phyloP scores from a whole-genome alignment of 2,113 vertebrate genomes.

The Tachysurus vachellii region DNA sequence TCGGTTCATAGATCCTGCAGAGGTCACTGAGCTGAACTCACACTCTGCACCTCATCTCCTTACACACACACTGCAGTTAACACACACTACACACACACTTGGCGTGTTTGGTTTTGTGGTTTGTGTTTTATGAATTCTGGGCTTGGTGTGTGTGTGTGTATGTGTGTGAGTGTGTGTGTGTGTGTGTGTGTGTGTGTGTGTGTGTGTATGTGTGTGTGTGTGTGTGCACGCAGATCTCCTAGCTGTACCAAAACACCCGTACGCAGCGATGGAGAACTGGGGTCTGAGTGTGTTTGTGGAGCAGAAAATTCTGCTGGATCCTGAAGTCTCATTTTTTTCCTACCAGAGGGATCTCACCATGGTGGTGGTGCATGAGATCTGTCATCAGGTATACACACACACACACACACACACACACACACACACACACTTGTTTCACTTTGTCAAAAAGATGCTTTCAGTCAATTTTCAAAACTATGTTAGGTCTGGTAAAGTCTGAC shows the following conservation, averaged over 20 bases:
- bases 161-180: not conserved
- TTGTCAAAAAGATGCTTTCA: not conserved
- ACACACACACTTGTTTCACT: not conserved
- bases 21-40: too few species aligned
- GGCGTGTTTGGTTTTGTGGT: too few species aligned
- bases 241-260: slow-evolving; percentile 87
- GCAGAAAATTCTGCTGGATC: slow-evolving; percentile 86
- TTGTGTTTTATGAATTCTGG: too few species aligned
- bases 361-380: slow-evolving; percentile 60
- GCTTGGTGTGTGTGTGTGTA: not conserved
- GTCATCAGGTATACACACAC: slow-evolving; percentile 59
- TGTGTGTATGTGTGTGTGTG: slow-evolving; percentile 34
- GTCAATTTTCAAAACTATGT: not conserved
- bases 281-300: slow-evolving; percentile 88
- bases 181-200: slow-evolving; percentile 2
- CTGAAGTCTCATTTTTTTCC: slow-evolving; percentile 83
- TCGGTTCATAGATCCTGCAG: not conserved
- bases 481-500: too few species aligned
- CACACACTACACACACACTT: too few species aligned
- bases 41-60: too few species aligned
- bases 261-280: slow-evolving; percentile 92
- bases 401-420: not conserved
- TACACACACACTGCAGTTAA: too few species aligned
- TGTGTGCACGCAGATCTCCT: slow-evolving; percentile 79
- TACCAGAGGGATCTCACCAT: slow-evolving; percentile 89